Conservation (phyloP, 1,140 invertebrate species). For the Gryon sp. region DNA sequence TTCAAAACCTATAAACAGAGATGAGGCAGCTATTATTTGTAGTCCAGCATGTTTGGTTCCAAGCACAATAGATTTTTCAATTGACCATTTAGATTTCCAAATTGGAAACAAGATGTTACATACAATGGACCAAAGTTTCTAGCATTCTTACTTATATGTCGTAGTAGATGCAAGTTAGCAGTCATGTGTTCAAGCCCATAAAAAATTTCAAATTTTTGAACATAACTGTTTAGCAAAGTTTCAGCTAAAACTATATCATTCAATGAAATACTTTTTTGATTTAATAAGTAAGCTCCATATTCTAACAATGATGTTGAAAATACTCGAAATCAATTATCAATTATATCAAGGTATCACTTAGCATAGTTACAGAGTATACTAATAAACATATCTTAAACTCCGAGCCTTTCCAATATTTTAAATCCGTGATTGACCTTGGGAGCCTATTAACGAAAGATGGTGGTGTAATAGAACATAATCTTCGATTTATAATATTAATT, state of each 20-base stretch:
- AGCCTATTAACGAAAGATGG: conserved; percentile 30
- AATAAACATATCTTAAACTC: conserved; percentile 62
- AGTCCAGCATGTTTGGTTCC: conserved; percentile 9
- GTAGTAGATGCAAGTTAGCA: conserved; percentile 4
- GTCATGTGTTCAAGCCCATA: background rate
- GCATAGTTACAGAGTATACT: conserved; percentile 52
- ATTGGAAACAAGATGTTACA: conserved; percentile 11
- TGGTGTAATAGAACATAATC: conserved; percentile 12
- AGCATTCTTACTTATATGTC: conserved; percentile 1
- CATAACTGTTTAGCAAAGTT: background rate
- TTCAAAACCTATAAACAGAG: conserved; percentile 9
- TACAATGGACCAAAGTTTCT: conserved; percentile 15
- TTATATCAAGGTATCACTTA: too few species aligned
- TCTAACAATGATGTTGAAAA: conserved; percentile 60
- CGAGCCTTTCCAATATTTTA: conserved; percentile 60
- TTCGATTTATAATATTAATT: conserved; percentile 4
- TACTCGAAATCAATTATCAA: conserved; percentile 49
- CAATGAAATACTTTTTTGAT: conserved; percentile 22
- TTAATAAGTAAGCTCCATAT: conserved; percentile 38
- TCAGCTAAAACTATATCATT: background rate
- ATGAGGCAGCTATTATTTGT: background rate
- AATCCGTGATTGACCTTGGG: conserved; percentile 10
- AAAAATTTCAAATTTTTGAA: conserved; percentile 1
- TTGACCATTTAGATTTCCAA: conserved; percentile 10
- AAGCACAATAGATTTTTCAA: background rate